phyloP scores from a whole-genome alignment of 2,888 invertebrate genomes.

The Micoletzkya japonica region DNA sequence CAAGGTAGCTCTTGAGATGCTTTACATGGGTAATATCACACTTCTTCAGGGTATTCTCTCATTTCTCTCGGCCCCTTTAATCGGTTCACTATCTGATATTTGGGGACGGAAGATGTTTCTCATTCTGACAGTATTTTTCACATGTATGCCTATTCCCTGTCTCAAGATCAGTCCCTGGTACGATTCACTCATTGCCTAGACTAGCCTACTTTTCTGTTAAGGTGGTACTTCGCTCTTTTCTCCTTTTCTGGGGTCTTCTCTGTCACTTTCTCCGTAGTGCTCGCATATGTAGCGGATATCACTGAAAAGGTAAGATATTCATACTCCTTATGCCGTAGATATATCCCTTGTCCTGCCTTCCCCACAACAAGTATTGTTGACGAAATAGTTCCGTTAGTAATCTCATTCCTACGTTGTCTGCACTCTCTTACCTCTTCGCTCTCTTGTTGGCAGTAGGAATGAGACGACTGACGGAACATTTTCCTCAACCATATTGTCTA shows the following conservation, averaged over 20 bases:
- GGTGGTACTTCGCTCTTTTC: conserved; percentile 98
- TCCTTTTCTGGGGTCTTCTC: conserved; percentile 98
- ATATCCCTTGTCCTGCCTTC: not conserved
- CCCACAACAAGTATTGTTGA: not conserved
- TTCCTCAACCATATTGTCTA: conserved; percentile 27
- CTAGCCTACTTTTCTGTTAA: conserved; percentile 53
- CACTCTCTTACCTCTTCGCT: not conserved
- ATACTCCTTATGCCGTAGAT: not conserved
- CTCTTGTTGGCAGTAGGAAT: not conserved
- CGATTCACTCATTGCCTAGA: conserved; percentile 42
- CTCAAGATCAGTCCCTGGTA: conserved; percentile 97
- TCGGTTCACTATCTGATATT: conserved; percentile 94
- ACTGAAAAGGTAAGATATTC: conserved; percentile 76
- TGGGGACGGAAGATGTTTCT: conserved; percentile 98
- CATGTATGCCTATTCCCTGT: conserved; percentile 95
- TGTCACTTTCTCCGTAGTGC: conserved; percentile 97
- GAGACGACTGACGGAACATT: conserved; percentile 64
- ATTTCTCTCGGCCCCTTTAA: conserved; percentile 92
- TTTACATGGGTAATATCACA: too few relatives aligned
- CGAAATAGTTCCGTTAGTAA: not conserved
- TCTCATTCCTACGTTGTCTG: not conserved
- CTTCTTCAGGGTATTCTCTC: conserved; percentile 84
- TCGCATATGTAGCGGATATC: conserved; percentile 99
- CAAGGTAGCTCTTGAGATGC: conserved; percentile 70
- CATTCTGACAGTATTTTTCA: conserved; percentile 79